phyloP scores from a whole-genome alignment of 2,113 vertebrate species.

The Tretioscincus oriximinensis region DNA sequence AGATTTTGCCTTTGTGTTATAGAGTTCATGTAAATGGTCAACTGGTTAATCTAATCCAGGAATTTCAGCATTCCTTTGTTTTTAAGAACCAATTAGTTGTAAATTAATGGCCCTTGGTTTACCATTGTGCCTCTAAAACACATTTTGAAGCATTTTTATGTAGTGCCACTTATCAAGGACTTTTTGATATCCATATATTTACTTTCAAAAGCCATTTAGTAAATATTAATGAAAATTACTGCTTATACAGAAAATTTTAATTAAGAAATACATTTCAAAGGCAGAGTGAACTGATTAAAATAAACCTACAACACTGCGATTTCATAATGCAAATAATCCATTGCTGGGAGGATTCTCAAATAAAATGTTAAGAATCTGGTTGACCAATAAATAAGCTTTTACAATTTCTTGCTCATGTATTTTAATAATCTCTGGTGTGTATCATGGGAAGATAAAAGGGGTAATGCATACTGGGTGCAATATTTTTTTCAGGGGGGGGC shows the following conservation, averaged over 20 bases:
- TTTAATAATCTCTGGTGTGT: too few relatives aligned
- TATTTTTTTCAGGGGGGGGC: too few relatives aligned
- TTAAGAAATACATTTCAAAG: constrained; percentile 58
- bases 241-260: constrained; percentile 47
- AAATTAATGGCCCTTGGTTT: constrained; percentile 59
- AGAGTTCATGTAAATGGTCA: constrained; percentile 59
- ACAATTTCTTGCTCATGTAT: constrained; percentile 2
- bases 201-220: constrained; percentile 65
- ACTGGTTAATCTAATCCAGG: constrained; percentile 63
- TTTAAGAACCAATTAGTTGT: constrained; percentile 59
- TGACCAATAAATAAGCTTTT: constrained; percentile 18
- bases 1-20: too few relatives aligned
- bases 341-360: constrained; percentile 30
- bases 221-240: constrained; percentile 62
- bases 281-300: constrained; percentile 44
- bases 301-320: constrained; percentile 25
- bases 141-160: constrained; percentile 43
- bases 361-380: constrained; percentile 39
- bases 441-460: too few relatives aligned
- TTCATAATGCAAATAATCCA: constrained; percentile 42
- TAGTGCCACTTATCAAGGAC: constrained; percentile 59
- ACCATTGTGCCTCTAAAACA: constrained; percentile 47
- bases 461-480: too few relatives aligned
- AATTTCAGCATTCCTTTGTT: constrained; percentile 48
- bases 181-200: constrained; percentile 63